These are phyloP conservation scores for Selenia dentaria DNA, from an alignment of 2,888 invertebrate species.

Conservation along the genomic window DNA sequence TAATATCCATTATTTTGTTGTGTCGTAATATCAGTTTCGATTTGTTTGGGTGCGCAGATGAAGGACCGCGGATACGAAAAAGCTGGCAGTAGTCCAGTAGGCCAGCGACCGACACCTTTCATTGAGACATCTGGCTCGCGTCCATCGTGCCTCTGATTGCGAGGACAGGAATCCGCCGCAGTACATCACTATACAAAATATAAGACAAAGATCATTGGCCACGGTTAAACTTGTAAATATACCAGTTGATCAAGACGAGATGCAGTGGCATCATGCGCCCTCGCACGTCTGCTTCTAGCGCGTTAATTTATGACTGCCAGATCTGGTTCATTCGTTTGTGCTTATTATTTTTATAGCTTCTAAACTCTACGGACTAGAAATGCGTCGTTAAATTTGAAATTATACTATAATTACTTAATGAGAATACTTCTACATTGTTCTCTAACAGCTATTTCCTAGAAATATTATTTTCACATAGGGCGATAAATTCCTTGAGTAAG, in stretches of 20 bases:
- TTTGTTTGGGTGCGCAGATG: conserved; percentile 56
- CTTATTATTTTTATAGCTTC: not conserved
- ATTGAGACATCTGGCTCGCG: conserved; percentile 2
- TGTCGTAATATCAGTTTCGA: conserved; percentile 50
- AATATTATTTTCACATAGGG: conserved; percentile 9
- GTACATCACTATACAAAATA: not conserved
- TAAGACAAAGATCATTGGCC: conserved; percentile 10
- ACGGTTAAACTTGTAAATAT: conserved; percentile 1
- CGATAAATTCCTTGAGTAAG: conserved; percentile 12
- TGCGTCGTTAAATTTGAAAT: no score
- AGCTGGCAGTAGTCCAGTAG: conserved; percentile 53
- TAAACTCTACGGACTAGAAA: no score
- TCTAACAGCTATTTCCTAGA: conserved; percentile 8
- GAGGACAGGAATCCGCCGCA: not conserved
- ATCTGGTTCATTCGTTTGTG: not conserved
- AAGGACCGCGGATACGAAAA: conserved; percentile 35
- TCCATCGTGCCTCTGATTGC: not conserved
- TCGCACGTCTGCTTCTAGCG: conserved; percentile 34
- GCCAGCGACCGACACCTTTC: not conserved
- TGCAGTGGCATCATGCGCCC: conserved; percentile 43
- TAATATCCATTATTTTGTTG: conserved; percentile 50
- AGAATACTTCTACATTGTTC: no score
- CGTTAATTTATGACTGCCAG: conserved; percentile 1
- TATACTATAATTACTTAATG: no score
- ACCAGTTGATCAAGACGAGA: conserved; percentile 34